Evolutionary conservation across 2,888 invertebrate species (phyloP).

Genomic region (Cinara cedri): DNA sequence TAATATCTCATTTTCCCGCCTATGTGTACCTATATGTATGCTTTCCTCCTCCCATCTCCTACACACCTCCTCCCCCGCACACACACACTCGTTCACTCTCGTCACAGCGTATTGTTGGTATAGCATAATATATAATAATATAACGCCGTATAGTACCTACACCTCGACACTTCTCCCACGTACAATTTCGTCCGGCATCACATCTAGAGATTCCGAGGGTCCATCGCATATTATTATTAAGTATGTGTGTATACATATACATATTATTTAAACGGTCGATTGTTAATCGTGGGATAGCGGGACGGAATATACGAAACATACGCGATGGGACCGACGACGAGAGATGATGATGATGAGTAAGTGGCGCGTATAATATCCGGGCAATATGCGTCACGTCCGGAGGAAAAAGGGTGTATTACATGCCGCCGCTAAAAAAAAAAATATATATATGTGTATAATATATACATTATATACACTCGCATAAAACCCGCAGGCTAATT

Average conservation of each 20-base stretch:
- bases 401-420: conserved; percentile 50
- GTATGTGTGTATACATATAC: neutral
- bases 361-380: conserved; percentile 39
- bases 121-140: too few species aligned
- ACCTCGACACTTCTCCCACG: neutral
- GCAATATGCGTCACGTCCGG: conserved; percentile 51
- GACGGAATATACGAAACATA: conserved; percentile 5
- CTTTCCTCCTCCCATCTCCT: too few species aligned
- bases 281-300: conserved; percentile 48
- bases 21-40: too few species aligned
- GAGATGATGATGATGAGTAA: conserved; percentile 5
- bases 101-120: too few species aligned
- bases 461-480: neutral
- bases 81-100: too few species aligned
- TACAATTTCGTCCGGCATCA: neutral
- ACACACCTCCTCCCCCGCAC: too few species aligned
- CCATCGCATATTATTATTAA: neutral
- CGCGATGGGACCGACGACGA: conserved; percentile 32
- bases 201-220: neutral
- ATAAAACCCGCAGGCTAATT: conserved; percentile 29
- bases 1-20: neutral
- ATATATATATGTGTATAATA: too few species aligned
- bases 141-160: too few species aligned
- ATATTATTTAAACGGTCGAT: conserved; percentile 41
- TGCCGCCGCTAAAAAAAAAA: conserved; percentile 36